These are phyloP conservation scores for Eumerus sabulonum DNA, from an alignment of 2,888 invertebrate genomes.

Conservation along the genomic window DNA sequence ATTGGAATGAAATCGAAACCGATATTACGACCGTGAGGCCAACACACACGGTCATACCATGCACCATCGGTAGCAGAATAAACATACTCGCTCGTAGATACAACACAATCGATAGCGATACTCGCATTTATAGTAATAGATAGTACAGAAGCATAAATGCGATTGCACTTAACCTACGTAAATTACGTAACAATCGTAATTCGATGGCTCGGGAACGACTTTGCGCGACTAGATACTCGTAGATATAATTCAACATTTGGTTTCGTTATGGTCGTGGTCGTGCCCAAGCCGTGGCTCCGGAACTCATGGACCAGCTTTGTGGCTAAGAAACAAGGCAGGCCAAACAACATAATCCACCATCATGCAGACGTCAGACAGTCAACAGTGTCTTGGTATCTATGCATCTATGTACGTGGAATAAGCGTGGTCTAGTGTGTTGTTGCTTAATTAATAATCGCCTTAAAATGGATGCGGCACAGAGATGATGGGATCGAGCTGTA, in stretches of 20 bases:
- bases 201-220: constrained; percentile 18
- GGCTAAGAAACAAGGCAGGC: background rate
- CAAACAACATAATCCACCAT: constrained; percentile 61
- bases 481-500: constrained; percentile 38
- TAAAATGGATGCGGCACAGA: constrained; percentile 48
- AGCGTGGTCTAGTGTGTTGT: constrained; percentile 10
- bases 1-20: constrained; percentile 61
- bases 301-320: too few relatives aligned
- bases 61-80: too few relatives aligned
- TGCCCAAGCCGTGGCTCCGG: too few relatives aligned
- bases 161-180: constrained; percentile 65
- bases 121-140: background rate
- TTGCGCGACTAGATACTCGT: background rate
- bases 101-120: too few relatives aligned
- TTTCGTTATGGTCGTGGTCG: too few relatives aligned
- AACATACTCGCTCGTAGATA: background rate
- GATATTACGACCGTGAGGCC: constrained; percentile 18
- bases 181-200: constrained; percentile 61
- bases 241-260: too few relatives aligned
- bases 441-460: constrained; percentile 67
- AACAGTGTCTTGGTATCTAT: constrained; percentile 25
- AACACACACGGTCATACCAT: background rate
- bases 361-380: constrained; percentile 18
- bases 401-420: too few relatives aligned
- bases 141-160: constrained; percentile 56